These are phyloP conservation scores for Ostrea edulis DNA, from an alignment of 1,140 invertebrate species.

Conservation along the genomic window DNA sequence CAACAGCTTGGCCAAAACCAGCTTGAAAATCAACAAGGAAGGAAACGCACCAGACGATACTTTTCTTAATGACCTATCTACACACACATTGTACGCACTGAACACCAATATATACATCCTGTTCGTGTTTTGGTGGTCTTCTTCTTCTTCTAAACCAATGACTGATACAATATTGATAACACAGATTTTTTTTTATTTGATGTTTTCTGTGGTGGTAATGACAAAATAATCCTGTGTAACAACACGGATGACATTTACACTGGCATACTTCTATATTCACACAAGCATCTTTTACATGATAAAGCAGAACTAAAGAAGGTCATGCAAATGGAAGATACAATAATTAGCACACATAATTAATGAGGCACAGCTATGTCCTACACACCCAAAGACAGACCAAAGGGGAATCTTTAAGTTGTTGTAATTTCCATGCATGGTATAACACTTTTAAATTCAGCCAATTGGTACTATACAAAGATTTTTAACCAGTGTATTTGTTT, in stretches of 20 bases:
- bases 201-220: conserved; percentile 17
- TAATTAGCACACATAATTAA: background rate
- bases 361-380: background rate
- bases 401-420: too few relatives aligned
- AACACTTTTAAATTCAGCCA: too few relatives aligned
- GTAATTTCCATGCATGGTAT: too few relatives aligned
- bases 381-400: background rate
- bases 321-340: conserved; percentile 8
- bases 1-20: too few relatives aligned
- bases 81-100: too few relatives aligned
- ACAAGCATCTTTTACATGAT: background rate
- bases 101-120: too few relatives aligned
- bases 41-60: too few relatives aligned
- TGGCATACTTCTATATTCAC: conserved; percentile 19
- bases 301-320: background rate
- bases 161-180: background rate
- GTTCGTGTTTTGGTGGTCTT: too few relatives aligned
- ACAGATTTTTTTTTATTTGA: conserved; percentile 9
- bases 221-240: background rate
- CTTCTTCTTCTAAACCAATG: background rate
- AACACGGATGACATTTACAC: conserved; percentile 19
- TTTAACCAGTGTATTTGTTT: too few relatives aligned
- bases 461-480: too few relatives aligned
- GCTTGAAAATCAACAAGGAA: too few relatives aligned
- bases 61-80: too few relatives aligned